These are phyloP conservation scores for Equus przewalskii DNA, from an alignment of 2,113 vertebrate genomes.

Conservation along the genomic window DNA sequence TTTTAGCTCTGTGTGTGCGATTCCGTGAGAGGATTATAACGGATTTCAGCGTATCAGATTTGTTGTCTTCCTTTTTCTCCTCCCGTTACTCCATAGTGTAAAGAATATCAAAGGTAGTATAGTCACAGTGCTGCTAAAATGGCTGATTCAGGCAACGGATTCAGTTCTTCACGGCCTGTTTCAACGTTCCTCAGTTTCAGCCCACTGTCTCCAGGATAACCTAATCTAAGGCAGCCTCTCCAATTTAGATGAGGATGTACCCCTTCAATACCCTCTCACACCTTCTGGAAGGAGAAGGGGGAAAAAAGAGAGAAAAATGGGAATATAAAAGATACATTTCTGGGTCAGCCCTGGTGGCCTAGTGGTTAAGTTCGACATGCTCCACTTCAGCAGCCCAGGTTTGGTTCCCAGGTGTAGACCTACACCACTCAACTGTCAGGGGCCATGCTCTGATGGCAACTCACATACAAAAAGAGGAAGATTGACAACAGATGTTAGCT, in stretches of 20 bases:
- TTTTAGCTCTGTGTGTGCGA: not conserved
- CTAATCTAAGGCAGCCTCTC: not conserved
- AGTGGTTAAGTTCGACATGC: no score
- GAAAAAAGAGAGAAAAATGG: not conserved
- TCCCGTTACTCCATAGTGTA: slow-evolving; percentile 27
- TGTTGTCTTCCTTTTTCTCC: slow-evolving; percentile 7
- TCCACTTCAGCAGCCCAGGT: no score
- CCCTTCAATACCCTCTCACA: not conserved
- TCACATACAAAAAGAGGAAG: no score
- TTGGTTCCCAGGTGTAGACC: no score
- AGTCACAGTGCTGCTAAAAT: not conserved
- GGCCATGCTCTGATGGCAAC: no score
- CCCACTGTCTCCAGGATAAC: not conserved
- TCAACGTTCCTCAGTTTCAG: not conserved
- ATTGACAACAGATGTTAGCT: no score
- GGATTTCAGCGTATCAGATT: slow-evolving; percentile 14
- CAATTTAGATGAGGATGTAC: slow-evolving; percentile 8
- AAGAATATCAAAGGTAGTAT: not conserved
- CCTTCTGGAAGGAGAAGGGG: not conserved
- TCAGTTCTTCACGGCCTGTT: not conserved
- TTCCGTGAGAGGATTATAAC: slow-evolving; percentile 5
- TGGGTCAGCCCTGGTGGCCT: no score
- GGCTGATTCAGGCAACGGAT: not conserved
- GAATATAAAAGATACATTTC: not conserved
- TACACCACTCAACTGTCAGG: no score